phyloP scores from a whole-genome alignment of 2,888 invertebrate species.

The Drosophila ustulata region DNA sequence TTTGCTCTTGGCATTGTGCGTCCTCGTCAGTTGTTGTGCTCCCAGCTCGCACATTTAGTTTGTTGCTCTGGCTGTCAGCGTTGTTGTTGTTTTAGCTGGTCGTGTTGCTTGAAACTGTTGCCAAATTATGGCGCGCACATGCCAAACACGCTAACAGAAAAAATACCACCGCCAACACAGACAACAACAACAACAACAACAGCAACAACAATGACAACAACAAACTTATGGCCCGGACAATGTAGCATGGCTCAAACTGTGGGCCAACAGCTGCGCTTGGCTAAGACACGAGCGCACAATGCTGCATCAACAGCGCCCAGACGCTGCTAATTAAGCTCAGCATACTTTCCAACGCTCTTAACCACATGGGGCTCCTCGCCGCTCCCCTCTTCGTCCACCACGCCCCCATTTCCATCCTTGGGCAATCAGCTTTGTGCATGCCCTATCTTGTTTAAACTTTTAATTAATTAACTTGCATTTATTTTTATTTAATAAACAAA shows the following conservation, averaged over 20 bases:
- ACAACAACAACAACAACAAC: background rate
- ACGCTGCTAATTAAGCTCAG: conserved; percentile 61
- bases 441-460: conserved; percentile 71
- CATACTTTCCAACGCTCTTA: conserved; percentile 49
- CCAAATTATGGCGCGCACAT: conserved; percentile 52
- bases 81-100: conserved; percentile 31
- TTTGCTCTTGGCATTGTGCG: conserved; percentile 70
- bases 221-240: conserved; percentile 34
- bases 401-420: conserved; percentile 2
- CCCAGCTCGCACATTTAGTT: conserved; percentile 24
- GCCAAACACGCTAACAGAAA: conserved; percentile 34
- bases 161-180: conserved; percentile 4
- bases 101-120: conserved; percentile 51
- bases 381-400: background rate
- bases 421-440: conserved; percentile 54
- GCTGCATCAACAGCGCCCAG: conserved; percentile 17
- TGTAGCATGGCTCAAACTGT: conserved; percentile 19
- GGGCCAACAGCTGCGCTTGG: conserved; percentile 44
- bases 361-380: conserved; percentile 23
- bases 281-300: conserved; percentile 26
- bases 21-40: conserved; percentile 46
- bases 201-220: conserved; percentile 13
- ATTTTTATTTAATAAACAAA: conserved; percentile 73
- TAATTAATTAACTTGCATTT: conserved; percentile 78
- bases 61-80: conserved; percentile 32